Evolutionary conservation across 1,140 invertebrate species (phyloP), one percentile per base, ranked within the genome.

Genomic region (Anadara kagoshimensis): DNA sequence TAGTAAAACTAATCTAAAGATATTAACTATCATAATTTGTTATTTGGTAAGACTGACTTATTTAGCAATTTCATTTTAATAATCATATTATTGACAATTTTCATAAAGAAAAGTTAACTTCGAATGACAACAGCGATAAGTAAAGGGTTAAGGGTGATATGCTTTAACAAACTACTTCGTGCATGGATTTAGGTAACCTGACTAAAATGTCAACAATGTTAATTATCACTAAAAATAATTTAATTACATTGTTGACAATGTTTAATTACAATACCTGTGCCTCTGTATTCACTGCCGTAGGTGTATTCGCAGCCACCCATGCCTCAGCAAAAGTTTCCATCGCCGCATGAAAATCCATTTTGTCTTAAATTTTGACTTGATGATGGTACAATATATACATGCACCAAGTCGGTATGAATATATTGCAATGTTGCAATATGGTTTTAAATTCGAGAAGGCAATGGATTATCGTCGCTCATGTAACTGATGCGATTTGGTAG

Each of bases 301-400:
- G 94, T 80, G 94, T 94, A 88, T 96, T 97, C 86, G 95, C 95
- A 69, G 95, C 96, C 81, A 96, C 95, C 96, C 96, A 98, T 77
- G 96, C 96, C 91, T 97, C 96, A 63, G 96, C 95, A 89, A 98
- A 97, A 77, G 96, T 97, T 91, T 98, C 96, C 95, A 97, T 97
- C 78, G 96, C 96, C 92, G 95, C 96, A 91, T 97, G 95, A 93
- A 97, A 96, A 94, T 97, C 96, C 95, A 97, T 97, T 67, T 69
- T 79, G 29, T 36, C 29, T 2, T 36, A 36, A n/a, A 36, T 36
- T 36, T 36, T 36, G 29, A 36, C 29, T 36, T 36, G 29, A 36
- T 36, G 29, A 36, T 36, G 29, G 29, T 7, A 36, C 29, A 36
- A 36, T 36, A 36, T 36, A 36, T 45, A 45, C 53, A 36, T 43